Conservation (phyloP, 2,113 vertebrate genomes). For the Bos indicus region DNA sequence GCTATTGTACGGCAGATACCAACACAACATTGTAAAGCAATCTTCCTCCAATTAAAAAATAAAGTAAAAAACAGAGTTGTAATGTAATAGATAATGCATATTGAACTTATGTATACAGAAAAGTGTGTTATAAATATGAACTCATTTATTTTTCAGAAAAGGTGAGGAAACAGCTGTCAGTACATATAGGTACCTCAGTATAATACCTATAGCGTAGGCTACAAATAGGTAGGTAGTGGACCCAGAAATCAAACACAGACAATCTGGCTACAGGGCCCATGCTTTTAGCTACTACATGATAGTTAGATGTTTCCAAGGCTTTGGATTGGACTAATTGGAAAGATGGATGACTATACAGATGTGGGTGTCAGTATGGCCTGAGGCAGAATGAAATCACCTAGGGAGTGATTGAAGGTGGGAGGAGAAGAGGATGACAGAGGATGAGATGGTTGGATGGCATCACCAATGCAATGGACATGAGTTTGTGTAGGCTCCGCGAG, state of each 20-base stretch:
- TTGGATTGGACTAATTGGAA: neutral
- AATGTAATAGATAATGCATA: neutral
- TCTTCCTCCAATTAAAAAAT: neutral
- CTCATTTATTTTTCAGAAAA: neutral
- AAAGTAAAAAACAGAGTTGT: neutral
- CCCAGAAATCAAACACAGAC: neutral
- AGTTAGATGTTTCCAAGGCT: neutral
- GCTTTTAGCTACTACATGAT: neutral
- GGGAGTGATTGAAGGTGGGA: neutral
- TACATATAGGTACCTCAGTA: neutral
- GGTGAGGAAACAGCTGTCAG: neutral
- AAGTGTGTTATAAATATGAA: neutral
- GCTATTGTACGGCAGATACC: neutral
- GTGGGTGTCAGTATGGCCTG: neutral
- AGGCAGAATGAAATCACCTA: neutral
- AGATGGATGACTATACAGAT: neutral
- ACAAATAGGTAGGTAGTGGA: neutral
- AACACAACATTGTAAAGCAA: neutral
- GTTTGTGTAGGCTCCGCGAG: neutral
- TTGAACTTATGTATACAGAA: neutral
- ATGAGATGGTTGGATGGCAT: neutral
- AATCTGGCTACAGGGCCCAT: neutral
- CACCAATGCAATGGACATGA: rapidly evolving
- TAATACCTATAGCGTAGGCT: neutral
- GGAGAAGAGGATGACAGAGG: neutral